Evolutionary conservation across 2,113 vertebrate genomes (phyloP).

Genomic region (Myrmecophaga tridactyla): DNA sequence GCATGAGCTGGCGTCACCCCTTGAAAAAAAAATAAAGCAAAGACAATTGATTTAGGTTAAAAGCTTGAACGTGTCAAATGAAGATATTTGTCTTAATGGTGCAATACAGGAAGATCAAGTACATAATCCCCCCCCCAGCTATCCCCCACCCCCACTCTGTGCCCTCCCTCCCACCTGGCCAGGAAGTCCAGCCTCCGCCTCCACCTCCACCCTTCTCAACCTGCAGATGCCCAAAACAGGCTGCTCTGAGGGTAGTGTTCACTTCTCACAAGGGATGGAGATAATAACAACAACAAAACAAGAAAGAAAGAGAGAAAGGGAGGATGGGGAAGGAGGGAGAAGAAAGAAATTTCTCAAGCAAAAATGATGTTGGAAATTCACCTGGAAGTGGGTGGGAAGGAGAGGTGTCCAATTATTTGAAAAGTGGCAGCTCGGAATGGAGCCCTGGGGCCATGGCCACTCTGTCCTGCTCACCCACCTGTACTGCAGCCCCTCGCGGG

Average conservation of each 20-base stretch:
- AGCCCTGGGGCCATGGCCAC: background rate
- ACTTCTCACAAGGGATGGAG: background rate
- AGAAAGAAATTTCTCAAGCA: background rate
- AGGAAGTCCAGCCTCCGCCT: background rate
- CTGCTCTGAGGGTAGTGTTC: background rate
- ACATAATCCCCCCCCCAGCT: accelerated
- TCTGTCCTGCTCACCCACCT: background rate
- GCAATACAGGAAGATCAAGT: background rate
- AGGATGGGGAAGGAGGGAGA: background rate
- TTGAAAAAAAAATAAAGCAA: background rate
- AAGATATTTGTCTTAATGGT: background rate
- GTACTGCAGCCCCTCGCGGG: background rate
- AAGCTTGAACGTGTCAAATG: background rate
- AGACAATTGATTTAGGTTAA: background rate
- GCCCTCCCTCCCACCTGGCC: background rate
- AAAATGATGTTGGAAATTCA: background rate
- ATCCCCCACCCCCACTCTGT: no score
- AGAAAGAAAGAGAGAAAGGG: background rate
- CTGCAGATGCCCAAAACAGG: background rate
- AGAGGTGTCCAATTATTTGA: background rate
- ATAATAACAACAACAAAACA: no score
- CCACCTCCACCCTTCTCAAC: background rate
- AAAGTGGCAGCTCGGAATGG: background rate
- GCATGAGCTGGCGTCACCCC: background rate
- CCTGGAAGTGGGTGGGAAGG: no score